Evolutionary conservation across 2,113 vertebrate species (phyloP).

Genomic region (Microtus oregoni): DNA sequence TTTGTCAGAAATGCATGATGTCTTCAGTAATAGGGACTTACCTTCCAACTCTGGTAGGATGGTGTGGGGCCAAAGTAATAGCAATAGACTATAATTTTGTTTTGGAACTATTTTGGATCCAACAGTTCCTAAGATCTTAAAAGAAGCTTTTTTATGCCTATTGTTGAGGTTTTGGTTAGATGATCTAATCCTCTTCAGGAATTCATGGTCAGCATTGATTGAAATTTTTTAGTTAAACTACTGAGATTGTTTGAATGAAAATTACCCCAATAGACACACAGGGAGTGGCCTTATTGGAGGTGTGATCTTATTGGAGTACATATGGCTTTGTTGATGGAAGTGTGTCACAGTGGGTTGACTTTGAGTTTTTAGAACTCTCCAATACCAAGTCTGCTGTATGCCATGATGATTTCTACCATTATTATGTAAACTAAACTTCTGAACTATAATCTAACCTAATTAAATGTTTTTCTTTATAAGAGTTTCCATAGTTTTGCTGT

Average conservation of each 20-base stretch:
- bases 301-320: too few relatives aligned
- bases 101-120: accelerated
- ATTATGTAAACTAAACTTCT: neutral
- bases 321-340: neutral
- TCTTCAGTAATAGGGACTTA: neutral
- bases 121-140: neutral
- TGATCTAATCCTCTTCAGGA: neutral
- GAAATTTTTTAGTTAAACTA: neutral
- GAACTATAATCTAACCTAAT: neutral
- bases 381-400: neutral
- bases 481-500: neutral
- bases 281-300: neutral
- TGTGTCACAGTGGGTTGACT: too few relatives aligned
- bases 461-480: neutral
- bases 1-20: neutral
- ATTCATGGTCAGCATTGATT: neutral
- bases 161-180: neutral
- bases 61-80: neutral
- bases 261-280: neutral
- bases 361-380: neutral
- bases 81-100: neutral
- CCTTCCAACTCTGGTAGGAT: neutral
- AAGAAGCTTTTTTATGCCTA: neutral
- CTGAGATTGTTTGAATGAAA: neutral
- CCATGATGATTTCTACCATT: neutral